Conservation (phyloP, 1,140 invertebrate genomes). For the Ceratina calcarata region DNA sequence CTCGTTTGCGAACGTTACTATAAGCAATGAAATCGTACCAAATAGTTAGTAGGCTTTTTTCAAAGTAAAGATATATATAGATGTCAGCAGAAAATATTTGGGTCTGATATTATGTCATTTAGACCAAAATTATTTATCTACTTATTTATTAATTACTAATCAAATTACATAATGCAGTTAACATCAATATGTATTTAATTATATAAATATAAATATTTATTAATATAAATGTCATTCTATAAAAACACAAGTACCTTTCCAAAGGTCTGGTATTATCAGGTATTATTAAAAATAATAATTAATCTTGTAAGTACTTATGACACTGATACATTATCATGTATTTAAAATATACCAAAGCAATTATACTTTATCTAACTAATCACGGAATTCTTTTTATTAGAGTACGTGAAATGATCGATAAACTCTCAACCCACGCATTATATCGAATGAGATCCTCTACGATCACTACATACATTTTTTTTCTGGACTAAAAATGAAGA, state of each 20-base stretch:
- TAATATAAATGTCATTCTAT: too few relatives aligned
- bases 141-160: too few relatives aligned
- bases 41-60: neutral
- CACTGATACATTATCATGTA: neutral
- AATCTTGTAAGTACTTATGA: too few relatives aligned
- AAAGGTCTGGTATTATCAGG: too few relatives aligned
- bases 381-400: constrained; percentile 4
- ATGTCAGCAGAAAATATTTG: too few relatives aligned
- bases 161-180: too few relatives aligned
- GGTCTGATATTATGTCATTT: too few relatives aligned
- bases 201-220: too few relatives aligned
- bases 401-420: neutral
- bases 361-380: constrained; percentile 11
- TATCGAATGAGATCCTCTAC: neutral
- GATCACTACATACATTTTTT: neutral
- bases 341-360: constrained; percentile 13
- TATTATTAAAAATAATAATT: too few relatives aligned
- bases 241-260: too few relatives aligned
- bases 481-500: neutral
- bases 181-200: too few relatives aligned
- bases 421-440: constrained; percentile 9
- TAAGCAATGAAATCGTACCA: neutral
- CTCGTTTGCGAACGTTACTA: neutral
- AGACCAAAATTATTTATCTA: too few relatives aligned
- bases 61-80: neutral